Conservation (phyloP, 2,797 vertebrate species). For the Squalus acanthias region DNA sequence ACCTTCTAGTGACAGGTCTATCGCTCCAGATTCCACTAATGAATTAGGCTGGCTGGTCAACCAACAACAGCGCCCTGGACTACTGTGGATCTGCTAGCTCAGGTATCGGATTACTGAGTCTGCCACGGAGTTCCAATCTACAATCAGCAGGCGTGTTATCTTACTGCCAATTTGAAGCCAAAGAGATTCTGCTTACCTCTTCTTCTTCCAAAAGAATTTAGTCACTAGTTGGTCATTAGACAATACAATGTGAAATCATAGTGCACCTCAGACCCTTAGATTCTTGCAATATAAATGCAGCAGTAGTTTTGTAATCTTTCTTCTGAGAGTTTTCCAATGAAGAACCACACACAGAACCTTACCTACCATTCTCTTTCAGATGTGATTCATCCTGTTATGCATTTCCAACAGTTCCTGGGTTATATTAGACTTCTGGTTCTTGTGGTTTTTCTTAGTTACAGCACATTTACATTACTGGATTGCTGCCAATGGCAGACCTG, state of each 20-base stretch:
- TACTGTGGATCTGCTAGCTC: too few species aligned
- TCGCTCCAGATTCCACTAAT: neutral
- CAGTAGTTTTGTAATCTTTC: neutral
- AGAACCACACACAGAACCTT: neutral
- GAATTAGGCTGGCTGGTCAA: neutral
- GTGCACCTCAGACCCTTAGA: neutral
- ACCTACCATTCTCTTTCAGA: neutral
- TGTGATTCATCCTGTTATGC: neutral
- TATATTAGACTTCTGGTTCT: neutral
- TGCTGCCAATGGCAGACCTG: slow-evolving; percentile 13
- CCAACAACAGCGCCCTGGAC: too few species aligned
- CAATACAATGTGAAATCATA: neutral
- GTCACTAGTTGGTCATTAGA: neutral
- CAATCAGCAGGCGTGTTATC: neutral
- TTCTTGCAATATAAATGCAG: neutral
- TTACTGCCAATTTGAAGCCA: neutral
- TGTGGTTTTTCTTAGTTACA: neutral
- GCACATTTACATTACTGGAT: neutral
- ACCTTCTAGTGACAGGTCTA: neutral
- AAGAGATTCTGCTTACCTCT: neutral
- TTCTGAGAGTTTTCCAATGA: neutral
- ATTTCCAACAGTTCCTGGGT: neutral
- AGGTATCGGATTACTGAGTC: neutral
- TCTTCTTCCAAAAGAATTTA: neutral
- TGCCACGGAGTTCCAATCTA: neutral